Evolutionary conservation across 2,113 vertebrate species (phyloP).

Genomic region (Natator depressus): DNA sequence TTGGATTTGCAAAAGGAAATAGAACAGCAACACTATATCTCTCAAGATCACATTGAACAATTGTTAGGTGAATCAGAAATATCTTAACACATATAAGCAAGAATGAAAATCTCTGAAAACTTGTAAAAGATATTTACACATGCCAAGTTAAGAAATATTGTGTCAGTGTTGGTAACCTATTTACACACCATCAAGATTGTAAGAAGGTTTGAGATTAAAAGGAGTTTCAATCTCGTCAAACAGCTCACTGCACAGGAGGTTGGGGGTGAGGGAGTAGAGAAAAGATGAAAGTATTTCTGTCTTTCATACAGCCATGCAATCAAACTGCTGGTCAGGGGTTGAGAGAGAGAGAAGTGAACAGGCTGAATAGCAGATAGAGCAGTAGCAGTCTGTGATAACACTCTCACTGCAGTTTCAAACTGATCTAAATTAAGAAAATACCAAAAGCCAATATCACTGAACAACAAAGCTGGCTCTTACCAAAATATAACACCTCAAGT

Average conservation of each 20-base stretch:
- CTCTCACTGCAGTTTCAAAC: background rate
- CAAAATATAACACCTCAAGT: background rate
- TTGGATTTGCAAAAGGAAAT: background rate
- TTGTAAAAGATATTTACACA: background rate
- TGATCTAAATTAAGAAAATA: background rate
- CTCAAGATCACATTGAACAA: constrained; percentile 15
- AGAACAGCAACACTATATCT: background rate
- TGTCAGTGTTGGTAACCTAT: background rate
- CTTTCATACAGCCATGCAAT: background rate
- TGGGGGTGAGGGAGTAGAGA: background rate
- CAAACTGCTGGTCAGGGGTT: background rate
- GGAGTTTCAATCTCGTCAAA: background rate
- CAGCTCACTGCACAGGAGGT: background rate
- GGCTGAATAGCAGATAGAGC: background rate
- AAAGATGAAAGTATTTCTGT: background rate
- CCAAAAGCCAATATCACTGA: background rate
- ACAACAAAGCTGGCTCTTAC: background rate
- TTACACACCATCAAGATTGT: background rate
- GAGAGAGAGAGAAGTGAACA: background rate
- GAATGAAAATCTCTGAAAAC: background rate
- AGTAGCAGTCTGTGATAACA: background rate
- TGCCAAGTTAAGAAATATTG: background rate
- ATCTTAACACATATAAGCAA: background rate
- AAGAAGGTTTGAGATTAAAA: background rate
- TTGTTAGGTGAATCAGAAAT: background rate